Conservation (phyloP, 2,888 invertebrate genomes). For the Apodemia hepburni region DNA sequence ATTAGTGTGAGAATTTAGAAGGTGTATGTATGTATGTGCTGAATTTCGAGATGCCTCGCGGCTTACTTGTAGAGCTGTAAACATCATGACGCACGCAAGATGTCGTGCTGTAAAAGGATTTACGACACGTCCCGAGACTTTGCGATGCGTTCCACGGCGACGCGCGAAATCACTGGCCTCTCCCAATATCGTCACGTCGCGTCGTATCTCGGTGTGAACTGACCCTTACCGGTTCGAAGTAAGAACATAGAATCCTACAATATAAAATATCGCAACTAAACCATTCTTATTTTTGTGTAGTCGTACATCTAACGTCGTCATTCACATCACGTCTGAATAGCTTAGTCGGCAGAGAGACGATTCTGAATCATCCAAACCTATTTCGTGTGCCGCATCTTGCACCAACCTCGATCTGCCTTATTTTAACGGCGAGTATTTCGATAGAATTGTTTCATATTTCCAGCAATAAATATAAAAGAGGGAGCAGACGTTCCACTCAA, state of each 20-base stretch:
- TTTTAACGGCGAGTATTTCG: slow-evolving; percentile 18
- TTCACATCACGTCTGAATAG: slow-evolving; percentile 29
- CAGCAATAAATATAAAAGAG: slow-evolving; percentile 18
- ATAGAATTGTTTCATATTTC: slow-evolving; percentile 28
- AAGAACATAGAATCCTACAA: background rate
- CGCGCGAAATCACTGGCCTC: no score
- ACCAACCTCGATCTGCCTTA: slow-evolving; percentile 20
- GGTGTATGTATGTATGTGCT: no score
- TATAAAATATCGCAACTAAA: background rate
- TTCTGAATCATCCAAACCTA: slow-evolving; percentile 29
- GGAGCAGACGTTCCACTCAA: slow-evolving; percentile 11
- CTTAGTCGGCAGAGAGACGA: slow-evolving; percentile 27
- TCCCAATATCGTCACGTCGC: no score
- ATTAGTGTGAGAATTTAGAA: no score
- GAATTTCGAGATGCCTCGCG: no score
- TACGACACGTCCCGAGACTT: no score
- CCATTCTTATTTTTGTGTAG: background rate
- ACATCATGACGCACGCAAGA: no score
- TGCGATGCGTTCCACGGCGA: no score
- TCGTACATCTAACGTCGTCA: slow-evolving; percentile 21
- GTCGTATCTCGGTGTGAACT: background rate
- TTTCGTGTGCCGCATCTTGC: slow-evolving; percentile 17
- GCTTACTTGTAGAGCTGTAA: no score
- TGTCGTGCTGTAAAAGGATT: no score
- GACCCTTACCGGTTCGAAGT: background rate